Base-by-base conservation (phyloP, 2,888 invertebrate species). In the Tipula lateralis region DNA sequence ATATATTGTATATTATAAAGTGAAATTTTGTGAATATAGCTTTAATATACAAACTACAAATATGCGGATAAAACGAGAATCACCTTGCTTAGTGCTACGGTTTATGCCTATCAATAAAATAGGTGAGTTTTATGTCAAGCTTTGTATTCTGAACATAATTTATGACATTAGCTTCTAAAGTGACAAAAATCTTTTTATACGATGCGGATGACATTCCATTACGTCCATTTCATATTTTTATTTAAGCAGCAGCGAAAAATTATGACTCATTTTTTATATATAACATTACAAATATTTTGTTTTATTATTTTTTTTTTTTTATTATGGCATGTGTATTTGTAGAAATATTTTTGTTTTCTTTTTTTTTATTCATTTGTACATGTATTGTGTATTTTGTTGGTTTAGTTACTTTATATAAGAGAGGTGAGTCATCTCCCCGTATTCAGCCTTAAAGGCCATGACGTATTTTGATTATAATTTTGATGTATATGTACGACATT, bases 21-120 rank as follows among this genome's bases (percentile, higher is more conserved):
- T 66, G 66, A 66, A 66, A 66, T 66, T 66, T 24, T 66, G 66
- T 66, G 24, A n/a, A n/a, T 66, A 9, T 66, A 66, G 24, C 19
- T 24, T 24, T 19, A 24, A 66, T 24, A 66, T 66, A 66, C 6
- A 66, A 82, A 30, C n/a, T 16, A 32, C 30, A 82, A 91, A 90
- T 88, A 93, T 93, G 93, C 92, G 93, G 91, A 92, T 93, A 88
- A 93, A 93, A 91, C 91, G 93, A 89, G 92, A 92, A 89, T 92
- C 92, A 87, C 92, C 93, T 87, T 93, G 93, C 89, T 91, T 93
- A 87, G 92, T 93, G 87, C 90, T 93, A 85, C 91, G 92, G 88
- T 92, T 93, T 87, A 91, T 92, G 88, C 93, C 93, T 24, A 88
- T 92, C 86, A 91, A 89, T 85, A 88, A 89, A 87, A 86, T 88